Percentiles rank a stretch among this genome's conserved stretches.
Conservation (phyloP, 2,113 vertebrate species). For the Trinectes maculatus region DNA sequence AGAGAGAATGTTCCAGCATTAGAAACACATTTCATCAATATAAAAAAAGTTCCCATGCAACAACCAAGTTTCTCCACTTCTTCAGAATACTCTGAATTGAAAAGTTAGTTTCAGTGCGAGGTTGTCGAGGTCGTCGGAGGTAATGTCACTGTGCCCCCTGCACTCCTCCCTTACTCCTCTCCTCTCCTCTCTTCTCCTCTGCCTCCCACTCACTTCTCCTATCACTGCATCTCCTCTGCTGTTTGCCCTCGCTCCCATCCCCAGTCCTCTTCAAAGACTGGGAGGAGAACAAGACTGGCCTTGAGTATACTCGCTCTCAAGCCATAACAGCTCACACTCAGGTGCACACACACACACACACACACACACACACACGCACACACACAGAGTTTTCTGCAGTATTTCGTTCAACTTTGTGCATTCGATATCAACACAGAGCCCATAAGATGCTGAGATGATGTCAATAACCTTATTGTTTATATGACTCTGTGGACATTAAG, state of each 20-base stretch:
- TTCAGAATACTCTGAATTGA: neutral
- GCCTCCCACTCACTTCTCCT: constrained; percentile 43
- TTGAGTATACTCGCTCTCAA: constrained; percentile 68
- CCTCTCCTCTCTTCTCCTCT: constrained; percentile 4
- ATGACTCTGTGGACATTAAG: neutral
- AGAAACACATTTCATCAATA: too few relatives aligned
- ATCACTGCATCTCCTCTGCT: constrained; percentile 55
- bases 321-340: constrained; percentile 67
- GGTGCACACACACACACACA: constrained; percentile 35
- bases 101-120: constrained; percentile 16
- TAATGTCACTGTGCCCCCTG: constrained; percentile 76
- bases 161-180: constrained; percentile 1
- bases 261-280: constrained; percentile 66
- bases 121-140: constrained; percentile 26
- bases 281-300: constrained; percentile 33
- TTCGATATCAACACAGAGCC: too few relatives aligned
- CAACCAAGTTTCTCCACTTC: neutral
- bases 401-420: neutral
- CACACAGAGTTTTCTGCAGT: neutral
- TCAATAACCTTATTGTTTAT: neutral
- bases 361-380: constrained; percentile 19
- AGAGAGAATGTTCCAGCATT: too few relatives aligned
- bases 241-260: constrained; percentile 58
- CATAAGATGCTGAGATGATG: too few relatives aligned
- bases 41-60: too few relatives aligned